Percentiles rank a stretch among this genome's conserved stretches.
Evolutionary conservation across 2,113 vertebrate genomes (phyloP).

Genomic region (Equus przewalskii): DNA sequence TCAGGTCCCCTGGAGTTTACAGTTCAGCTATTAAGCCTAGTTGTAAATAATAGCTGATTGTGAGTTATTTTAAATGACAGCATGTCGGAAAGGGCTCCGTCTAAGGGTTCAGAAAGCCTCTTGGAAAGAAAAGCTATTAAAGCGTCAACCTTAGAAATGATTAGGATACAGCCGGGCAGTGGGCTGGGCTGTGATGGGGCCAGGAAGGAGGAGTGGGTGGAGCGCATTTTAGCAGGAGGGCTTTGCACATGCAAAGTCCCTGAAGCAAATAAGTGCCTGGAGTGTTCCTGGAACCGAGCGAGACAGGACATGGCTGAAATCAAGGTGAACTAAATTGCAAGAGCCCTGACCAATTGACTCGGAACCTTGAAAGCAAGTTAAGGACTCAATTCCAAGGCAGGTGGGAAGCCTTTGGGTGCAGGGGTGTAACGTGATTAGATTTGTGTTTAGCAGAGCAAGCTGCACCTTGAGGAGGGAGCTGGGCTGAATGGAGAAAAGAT

Average conservation of each 20-base stretch:
- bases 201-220: neutral
- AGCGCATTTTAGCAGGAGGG: neutral
- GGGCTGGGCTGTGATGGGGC: neutral
- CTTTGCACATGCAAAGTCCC: neutral
- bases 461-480: neutral
- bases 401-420: neutral
- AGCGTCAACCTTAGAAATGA: neutral
- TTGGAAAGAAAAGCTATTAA: neutral
- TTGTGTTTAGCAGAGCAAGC: neutral
- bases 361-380: neutral
- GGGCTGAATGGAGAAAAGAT: neutral
- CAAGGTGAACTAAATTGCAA: neutral
- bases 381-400: neutral
- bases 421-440: neutral
- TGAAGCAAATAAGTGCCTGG: neutral
- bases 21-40: neutral
- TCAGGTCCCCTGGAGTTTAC: neutral
- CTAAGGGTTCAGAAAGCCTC: neutral
- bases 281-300: neutral
- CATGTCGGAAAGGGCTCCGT: neutral
- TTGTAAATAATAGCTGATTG: neutral
- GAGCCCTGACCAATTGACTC: neutral
- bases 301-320: neutral
- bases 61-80: neutral
- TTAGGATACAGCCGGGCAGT: neutral